These are phyloP conservation scores for Tetramorium simillimum DNA, from an alignment of 1,140 invertebrate genomes.

Conservation along the genomic window DNA sequence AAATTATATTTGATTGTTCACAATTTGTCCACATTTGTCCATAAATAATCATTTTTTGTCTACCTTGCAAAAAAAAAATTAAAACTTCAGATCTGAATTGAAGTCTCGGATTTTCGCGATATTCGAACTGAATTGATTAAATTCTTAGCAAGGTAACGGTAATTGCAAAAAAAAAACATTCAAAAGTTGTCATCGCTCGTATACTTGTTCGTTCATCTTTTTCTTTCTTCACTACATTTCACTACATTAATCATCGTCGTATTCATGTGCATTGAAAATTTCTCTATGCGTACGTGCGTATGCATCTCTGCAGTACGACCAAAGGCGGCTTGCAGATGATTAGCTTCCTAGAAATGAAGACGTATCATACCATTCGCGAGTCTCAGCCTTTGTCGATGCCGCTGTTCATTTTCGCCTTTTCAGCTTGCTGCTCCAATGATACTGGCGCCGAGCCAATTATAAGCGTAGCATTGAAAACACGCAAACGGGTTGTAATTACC, in stretches of 20 bases:
- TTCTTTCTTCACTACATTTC: background rate
- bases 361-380: background rate
- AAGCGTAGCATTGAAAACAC: background rate
- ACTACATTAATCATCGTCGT: conserved; percentile 69
- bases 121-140: conserved; percentile 75
- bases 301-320: background rate
- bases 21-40: too few species aligned
- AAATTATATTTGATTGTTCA: too few species aligned
- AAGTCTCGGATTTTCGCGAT: conserved; percentile 67
- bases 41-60: too few species aligned
- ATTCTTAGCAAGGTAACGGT: conserved; percentile 67
- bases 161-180: conserved; percentile 59
- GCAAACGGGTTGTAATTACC: conserved; percentile 23
- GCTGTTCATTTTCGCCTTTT: conserved; percentile 36
- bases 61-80: too few species aligned
- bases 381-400: conserved; percentile 30
- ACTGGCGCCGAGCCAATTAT: background rate
- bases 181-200: conserved; percentile 69
- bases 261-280: background rate
- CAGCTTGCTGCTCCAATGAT: background rate
- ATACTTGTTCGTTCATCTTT: conserved; percentile 67
- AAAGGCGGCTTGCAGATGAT: conserved; percentile 38
- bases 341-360: conserved; percentile 47
- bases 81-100: too few species aligned
- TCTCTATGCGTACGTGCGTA: background rate